Evolutionary conservation across 2,797 vertebrate species (phyloP), one percentile per base, ranked within the genome.

Genomic region (Lepus townsendii): DNA sequence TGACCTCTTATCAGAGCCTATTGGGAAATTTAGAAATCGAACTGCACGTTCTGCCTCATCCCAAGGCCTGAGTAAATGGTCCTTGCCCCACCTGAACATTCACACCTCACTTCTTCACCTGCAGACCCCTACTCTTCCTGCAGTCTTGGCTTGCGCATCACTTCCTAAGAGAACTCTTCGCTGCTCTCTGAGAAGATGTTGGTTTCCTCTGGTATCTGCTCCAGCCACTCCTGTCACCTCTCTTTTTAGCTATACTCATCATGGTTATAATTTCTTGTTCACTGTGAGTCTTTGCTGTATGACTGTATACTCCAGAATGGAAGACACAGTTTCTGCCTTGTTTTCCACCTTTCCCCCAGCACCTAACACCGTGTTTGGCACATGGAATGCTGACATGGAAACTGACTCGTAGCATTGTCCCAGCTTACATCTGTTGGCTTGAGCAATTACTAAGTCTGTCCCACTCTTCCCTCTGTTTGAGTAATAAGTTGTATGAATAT

Each of bases 161-260:
- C 47, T 76, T 84, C 57, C 22, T 24, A 54, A 77, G 9, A 42
- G n/a, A 4, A 62, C 27, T 22, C 24, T 84, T 91, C 78, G 26
- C 68, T 73, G 69, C 6, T 47, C 35, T 90, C 47, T 77, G 57
- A 68, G 62, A 77, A 76, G 47, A 60, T 3, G 3, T 60, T 42
- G 27, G 22, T 87, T 91, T 93, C n/a, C 20, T 86, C n/a, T 73
- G 9, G 60, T 69, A 75, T 35, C 65, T 82, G 35, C 32, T 78
- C 27, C 27, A 0, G 0, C 16, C 69, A 30, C 30, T 57, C 52
- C 71, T 87, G 12, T 90, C 30, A 2, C 12, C 16, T 91, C 66
- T 91, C 68, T 88, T 73, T 91, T 82, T 38, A 60, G 26, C 42
- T 75, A 38, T 22, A 84, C 82, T 68, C 30, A 71, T 20, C 65